These are phyloP conservation scores for Danionella dracula DNA, from an alignment of 2,797 vertebrate genomes.

Conservation along the genomic window DNA sequence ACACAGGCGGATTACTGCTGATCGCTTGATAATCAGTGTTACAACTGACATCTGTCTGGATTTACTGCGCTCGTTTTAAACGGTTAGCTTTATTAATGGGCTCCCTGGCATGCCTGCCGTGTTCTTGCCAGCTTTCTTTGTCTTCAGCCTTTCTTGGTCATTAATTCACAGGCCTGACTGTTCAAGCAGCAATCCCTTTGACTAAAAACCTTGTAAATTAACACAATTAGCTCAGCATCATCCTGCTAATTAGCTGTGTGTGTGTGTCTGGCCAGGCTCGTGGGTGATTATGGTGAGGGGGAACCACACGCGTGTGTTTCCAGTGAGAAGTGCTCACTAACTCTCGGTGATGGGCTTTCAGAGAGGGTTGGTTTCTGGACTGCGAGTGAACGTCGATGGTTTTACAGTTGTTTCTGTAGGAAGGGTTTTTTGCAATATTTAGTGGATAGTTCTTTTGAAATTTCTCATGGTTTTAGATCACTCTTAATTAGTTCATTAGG, in stretches of 20 bases:
- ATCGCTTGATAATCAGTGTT: slow-evolving; percentile 27
- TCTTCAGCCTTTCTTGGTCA: slow-evolving; percentile 86
- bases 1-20: slow-evolving; percentile 6
- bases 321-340: slow-evolving; percentile 72
- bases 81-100: slow-evolving; percentile 35
- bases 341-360: slow-evolving; percentile 39
- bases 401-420: neutral
- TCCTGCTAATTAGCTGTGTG: slow-evolving; percentile 95
- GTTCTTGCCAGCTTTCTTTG: slow-evolving; percentile 65
- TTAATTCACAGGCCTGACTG: slow-evolving; percentile 87
- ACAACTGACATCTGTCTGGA: slow-evolving; percentile 23
- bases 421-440: too few relatives aligned
- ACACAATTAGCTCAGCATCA: slow-evolving; percentile 98
- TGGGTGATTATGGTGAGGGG: slow-evolving; percentile 47
- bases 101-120: slow-evolving; percentile 42
- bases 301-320: slow-evolving; percentile 48
- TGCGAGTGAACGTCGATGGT: neutral
- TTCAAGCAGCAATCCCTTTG: slow-evolving; percentile 87
- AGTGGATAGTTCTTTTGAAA: neutral
- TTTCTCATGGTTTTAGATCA: neutral
- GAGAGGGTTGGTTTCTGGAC: slow-evolving; percentile 1
- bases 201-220: slow-evolving; percentile 99
- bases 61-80: slow-evolving; percentile 23
- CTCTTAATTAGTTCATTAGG: neutral
- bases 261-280: slow-evolving; percentile 65